These are phyloP conservation scores for Tiliacea aurago DNA, from an alignment of 2,888 invertebrate genomes.

Conservation along the genomic window DNA sequence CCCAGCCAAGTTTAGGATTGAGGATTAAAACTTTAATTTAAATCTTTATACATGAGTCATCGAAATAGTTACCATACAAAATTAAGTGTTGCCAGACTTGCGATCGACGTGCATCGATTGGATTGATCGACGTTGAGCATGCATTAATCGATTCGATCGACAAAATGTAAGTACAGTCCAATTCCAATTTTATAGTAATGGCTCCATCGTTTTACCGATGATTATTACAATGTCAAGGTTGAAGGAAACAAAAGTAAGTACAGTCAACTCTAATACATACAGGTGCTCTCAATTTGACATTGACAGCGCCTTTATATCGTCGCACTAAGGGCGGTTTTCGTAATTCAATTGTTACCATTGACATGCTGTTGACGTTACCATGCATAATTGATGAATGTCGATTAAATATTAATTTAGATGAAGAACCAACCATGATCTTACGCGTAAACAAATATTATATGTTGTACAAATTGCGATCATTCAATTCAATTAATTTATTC, in stretches of 20 bases:
- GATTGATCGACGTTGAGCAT: not conserved
- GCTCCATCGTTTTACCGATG: no score
- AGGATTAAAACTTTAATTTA: constrained; percentile 1
- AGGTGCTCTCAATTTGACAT: not conserved
- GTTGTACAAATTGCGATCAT: no score
- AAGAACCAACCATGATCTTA: not conserved
- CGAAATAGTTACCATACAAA: constrained; percentile 12
- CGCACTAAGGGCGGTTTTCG: not conserved
- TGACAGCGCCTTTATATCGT: not conserved
- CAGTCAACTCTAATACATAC: not conserved
- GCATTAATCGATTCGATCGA: no score
- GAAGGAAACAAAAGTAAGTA: not conserved
- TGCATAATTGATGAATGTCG: not conserved
- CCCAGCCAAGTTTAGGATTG: constrained; percentile 28
- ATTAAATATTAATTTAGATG: not conserved
- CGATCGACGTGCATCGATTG: constrained; percentile 1
- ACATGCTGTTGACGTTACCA: not conserved
- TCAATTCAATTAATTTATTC: not conserved
- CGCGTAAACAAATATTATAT: not conserved
- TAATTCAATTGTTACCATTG: not conserved
- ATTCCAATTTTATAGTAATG: no score
- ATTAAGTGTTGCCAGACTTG: constrained; percentile 12
- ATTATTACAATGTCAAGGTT: no score
- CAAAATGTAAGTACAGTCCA: not conserved
- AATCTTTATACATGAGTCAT: constrained; percentile 34